phyloP scores from a whole-genome alignment of 2,113 vertebrate genomes.

The Monarcha castaneiventris region DNA sequence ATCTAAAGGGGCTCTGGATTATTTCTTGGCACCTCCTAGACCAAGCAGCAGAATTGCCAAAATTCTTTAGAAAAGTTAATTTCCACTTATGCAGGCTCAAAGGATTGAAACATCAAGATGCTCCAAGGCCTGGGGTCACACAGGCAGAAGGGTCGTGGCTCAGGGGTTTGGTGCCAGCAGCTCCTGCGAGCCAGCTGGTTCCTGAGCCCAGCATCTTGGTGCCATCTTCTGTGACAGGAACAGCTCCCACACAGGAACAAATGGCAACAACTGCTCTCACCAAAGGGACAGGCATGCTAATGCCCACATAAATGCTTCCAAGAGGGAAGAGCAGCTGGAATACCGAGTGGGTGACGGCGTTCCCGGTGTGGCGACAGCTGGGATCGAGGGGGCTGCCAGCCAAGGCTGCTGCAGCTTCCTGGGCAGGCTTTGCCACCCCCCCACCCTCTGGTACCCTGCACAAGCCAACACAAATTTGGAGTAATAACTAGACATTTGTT shows the following conservation, averaged over 20 bases:
- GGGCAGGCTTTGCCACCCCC: not conserved
- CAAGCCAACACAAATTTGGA: not conserved
- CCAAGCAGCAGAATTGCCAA: not conserved
- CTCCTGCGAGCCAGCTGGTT: rapidly evolving
- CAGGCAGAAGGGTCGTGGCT: rapidly evolving
- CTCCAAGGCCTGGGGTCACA: not conserved
- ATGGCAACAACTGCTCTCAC: not conserved
- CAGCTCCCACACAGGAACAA: not conserved
- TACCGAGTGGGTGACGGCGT: not conserved
- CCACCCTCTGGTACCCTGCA: not conserved
- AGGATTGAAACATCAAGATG: not conserved
- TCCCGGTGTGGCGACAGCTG: rapidly evolving
- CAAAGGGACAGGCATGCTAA: not conserved
- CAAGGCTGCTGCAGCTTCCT: not conserved
- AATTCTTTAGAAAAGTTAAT: not conserved
- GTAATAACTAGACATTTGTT: not conserved
- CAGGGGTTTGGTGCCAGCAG: not conserved
- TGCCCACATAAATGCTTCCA: not conserved
- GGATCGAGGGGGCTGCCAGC: not conserved
- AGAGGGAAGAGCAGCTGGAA: not conserved
- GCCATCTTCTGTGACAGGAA: not conserved
- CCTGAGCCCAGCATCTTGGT: not conserved
- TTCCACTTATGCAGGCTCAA: not conserved
- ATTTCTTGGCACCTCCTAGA: not conserved
- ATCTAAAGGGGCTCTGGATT: not conserved